phyloP scores from a whole-genome alignment of 1,140 invertebrate genomes.

The Cardiocondyla obscurior region DNA sequence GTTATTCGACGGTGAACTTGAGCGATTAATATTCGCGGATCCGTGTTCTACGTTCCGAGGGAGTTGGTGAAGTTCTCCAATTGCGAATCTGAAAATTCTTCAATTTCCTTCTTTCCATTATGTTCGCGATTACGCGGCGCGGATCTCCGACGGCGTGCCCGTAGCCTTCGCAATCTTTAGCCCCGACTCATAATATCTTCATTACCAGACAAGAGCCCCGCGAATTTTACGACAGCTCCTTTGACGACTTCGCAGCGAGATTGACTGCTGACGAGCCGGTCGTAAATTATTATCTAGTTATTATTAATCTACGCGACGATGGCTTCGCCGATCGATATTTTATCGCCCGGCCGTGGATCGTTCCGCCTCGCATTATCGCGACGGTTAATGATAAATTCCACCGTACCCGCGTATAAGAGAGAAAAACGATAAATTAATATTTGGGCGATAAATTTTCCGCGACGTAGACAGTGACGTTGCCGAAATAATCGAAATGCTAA shows the following conservation, averaged over 20 bases:
- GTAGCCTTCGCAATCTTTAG: slow-evolving; percentile 9
- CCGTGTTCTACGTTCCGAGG: neutral
- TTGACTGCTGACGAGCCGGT: slow-evolving; percentile 2
- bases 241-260: slow-evolving; percentile 2
- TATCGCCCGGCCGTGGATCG: slow-evolving; percentile 8
- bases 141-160: neutral
- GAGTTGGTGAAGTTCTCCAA: neutral
- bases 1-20: slow-evolving; percentile 7
- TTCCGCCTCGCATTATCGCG: neutral
- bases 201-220: slow-evolving; percentile 37
- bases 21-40: slow-evolving; percentile 42
- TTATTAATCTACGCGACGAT: slow-evolving; percentile 63
- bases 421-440: slow-evolving; percentile 57
- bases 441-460: slow-evolving; percentile 46
- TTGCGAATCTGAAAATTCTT: neutral
- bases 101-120: neutral
- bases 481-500: slow-evolving; percentile 82
- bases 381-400: slow-evolving; percentile 27
- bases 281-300: slow-evolving; percentile 58
- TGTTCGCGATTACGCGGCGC: slow-evolving; percentile 1
- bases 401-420: neutral
- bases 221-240: slow-evolving; percentile 37
- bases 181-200: slow-evolving; percentile 41
- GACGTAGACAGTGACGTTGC: slow-evolving; percentile 49
- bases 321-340: slow-evolving; percentile 45